These are phyloP conservation scores for Philereme vetulata DNA, from an alignment of 2,888 invertebrate genomes.

Conservation along the genomic window DNA sequence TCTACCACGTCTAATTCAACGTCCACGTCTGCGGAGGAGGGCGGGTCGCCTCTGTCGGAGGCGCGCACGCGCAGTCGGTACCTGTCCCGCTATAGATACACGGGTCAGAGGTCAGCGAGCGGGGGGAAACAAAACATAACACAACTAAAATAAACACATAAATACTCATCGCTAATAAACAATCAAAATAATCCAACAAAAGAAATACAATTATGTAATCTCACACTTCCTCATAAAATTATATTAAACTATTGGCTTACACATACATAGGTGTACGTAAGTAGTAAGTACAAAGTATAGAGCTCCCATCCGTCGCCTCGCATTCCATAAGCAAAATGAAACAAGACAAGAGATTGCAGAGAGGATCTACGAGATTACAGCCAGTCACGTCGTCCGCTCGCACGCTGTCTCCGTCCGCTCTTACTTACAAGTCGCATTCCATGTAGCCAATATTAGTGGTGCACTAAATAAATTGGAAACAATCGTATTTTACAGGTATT, in stretches of 20 bases:
- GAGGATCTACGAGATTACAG: slow-evolving; percentile 53
- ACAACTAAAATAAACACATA: slow-evolving; percentile 83
- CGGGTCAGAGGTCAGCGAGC: slow-evolving; percentile 88
- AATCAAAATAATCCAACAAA: slow-evolving; percentile 64
- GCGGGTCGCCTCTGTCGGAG: slow-evolving; percentile 96
- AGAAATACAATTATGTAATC: slow-evolving; percentile 57
- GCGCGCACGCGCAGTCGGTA: slow-evolving; percentile 98
- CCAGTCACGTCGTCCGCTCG: slow-evolving; percentile 62
- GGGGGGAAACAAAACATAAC: slow-evolving; percentile 86
- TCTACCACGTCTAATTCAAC: slow-evolving; percentile 99
- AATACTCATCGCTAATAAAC: slow-evolving; percentile 79
- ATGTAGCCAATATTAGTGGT: slow-evolving; percentile 87
- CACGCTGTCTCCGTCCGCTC: slow-evolving; percentile 56
- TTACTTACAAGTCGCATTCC: slow-evolving; percentile 86
- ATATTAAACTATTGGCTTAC: slow-evolving; percentile 53
- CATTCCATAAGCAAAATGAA: slow-evolving; percentile 79
- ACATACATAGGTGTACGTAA: slow-evolving; percentile 44
- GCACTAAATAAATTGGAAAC: slow-evolving; percentile 87
- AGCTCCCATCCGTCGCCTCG: slow-evolving; percentile 66
- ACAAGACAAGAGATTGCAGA: slow-evolving; percentile 64
- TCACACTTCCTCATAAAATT: slow-evolving; percentile 62
- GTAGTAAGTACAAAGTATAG: slow-evolving; percentile 48
- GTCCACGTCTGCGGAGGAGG: slow-evolving; percentile 97
- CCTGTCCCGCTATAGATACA: slow-evolving; percentile 96
- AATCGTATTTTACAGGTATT: slow-evolving; percentile 80